Percentiles rank a stretch among this genome's conserved stretches.
These are phyloP conservation scores for Nipponia nippon DNA, from an alignment of 2,113 vertebrate species.

Conservation along the genomic window DNA sequence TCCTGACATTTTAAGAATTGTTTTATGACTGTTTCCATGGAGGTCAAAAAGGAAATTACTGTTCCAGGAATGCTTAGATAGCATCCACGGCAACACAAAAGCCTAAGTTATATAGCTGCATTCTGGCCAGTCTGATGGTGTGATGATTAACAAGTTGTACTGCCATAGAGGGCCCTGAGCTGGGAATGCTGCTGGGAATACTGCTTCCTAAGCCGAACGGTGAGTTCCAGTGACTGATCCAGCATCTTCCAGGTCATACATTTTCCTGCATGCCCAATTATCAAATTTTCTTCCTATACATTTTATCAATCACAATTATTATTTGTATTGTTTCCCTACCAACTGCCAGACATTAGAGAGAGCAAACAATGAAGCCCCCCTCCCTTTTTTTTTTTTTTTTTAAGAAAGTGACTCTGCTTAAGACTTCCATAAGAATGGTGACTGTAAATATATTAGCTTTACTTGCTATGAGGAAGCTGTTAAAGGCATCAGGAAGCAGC, in stretches of 20 bases:
- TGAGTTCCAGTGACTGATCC: background rate
- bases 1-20: conserved; percentile 74
- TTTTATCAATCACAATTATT: background rate
- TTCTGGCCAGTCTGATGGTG: conserved; percentile 34
- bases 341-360: background rate
- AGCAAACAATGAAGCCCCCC: background rate
- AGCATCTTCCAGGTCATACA: background rate
- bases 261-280: background rate
- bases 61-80: conserved; percentile 72
- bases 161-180: conserved; percentile 6
- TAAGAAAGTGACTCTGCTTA: background rate
- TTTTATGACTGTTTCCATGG: conserved; percentile 69
- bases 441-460: conserved; percentile 50
- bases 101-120: conserved; percentile 46
- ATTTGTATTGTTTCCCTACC: conserved; percentile 6
- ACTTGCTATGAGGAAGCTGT: conserved; percentile 62
- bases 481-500: conserved; percentile 67
- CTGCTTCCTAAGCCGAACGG: background rate
- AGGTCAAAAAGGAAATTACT: conserved; percentile 75
- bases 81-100: conserved; percentile 51
- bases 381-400: background rate
- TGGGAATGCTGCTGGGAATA: conserved; percentile 48
- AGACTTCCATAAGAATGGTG: background rate
- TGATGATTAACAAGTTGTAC: conserved; percentile 71
- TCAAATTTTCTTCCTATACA: background rate